Evolutionary conservation across 2,797 vertebrate species (phyloP).

Genomic region (Onychomys leucogaster): DNA sequence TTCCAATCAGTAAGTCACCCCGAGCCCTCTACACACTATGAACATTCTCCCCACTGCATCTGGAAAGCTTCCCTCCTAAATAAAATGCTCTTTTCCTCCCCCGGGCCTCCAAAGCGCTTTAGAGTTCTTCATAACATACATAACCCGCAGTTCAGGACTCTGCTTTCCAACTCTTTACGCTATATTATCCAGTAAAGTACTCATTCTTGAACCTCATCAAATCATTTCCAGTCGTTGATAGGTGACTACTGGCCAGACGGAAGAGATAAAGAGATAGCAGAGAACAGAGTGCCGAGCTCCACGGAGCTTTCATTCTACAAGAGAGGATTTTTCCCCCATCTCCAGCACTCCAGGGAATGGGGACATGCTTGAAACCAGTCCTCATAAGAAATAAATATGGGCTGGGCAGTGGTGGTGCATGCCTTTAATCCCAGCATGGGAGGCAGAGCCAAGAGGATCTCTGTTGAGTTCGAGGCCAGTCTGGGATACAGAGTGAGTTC

Average conservation of each 20-base stretch:
- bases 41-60: background rate
- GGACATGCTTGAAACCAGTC: background rate
- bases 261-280: background rate
- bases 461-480: no score
- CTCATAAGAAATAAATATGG: background rate
- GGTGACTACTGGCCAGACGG: background rate
- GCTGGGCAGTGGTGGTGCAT: no score
- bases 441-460: no score
- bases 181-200: no score
- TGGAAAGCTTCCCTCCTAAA: background rate
- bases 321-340: background rate
- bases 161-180: background rate
- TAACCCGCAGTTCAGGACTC: background rate
- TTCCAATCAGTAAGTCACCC: background rate
- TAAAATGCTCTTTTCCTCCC: background rate
- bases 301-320: background rate
- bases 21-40: background rate
- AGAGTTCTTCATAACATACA: background rate
- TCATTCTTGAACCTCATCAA: background rate
- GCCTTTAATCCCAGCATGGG: no score
- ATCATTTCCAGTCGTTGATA: background rate
- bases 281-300: background rate
- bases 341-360: background rate
- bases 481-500: no score
- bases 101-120: background rate